Evolutionary conservation across 2,888 invertebrate genomes (phyloP).

Genomic region (Leucoma salicis): DNA sequence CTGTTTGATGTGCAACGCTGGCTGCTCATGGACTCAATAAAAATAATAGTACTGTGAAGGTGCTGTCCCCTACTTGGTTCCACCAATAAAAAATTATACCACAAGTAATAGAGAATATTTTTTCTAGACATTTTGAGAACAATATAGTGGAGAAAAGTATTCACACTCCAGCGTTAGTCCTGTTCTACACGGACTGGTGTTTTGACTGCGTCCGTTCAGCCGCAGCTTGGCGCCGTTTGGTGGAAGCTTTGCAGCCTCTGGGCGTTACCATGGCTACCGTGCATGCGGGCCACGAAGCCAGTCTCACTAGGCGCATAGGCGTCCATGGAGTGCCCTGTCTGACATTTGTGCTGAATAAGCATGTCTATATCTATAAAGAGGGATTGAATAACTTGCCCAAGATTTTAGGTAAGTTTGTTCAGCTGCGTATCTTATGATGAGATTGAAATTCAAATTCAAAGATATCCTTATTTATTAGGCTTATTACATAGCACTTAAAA

Average conservation of each 20-base stretch:
- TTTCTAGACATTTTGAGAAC: slow-evolving; percentile 92
- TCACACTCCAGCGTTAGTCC: slow-evolving; percentile 90
- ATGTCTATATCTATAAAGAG: slow-evolving; percentile 92
- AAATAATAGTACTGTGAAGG: too few relatives aligned
- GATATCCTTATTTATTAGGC: too few relatives aligned
- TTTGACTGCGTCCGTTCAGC: slow-evolving; percentile 95
- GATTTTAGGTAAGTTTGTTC: slow-evolving; percentile 86
- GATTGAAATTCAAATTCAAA: too few relatives aligned
- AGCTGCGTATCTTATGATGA: too few relatives aligned
- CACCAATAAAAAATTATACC: too few relatives aligned
- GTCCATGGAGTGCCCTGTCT: slow-evolving; percentile 92
- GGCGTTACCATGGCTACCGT: slow-evolving; percentile 91
- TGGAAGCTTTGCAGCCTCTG: slow-evolving; percentile 92
- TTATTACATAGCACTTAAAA: too few relatives aligned
- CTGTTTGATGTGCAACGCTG: too few relatives aligned
- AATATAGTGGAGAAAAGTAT: slow-evolving; percentile 92
- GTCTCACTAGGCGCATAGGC: slow-evolving; percentile 89
- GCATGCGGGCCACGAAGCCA: slow-evolving; percentile 92
- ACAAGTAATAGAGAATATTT: too few relatives aligned
- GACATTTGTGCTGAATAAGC: slow-evolving; percentile 91
- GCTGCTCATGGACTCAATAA: too few relatives aligned
- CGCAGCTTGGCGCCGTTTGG: slow-evolving; percentile 91
- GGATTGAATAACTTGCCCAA: slow-evolving; percentile 89
- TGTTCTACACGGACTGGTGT: slow-evolving; percentile 98
- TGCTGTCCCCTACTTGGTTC: too few relatives aligned